Conservation (phyloP, 2,113 vertebrate species). For the Myrmecobius fasciatus region DNA sequence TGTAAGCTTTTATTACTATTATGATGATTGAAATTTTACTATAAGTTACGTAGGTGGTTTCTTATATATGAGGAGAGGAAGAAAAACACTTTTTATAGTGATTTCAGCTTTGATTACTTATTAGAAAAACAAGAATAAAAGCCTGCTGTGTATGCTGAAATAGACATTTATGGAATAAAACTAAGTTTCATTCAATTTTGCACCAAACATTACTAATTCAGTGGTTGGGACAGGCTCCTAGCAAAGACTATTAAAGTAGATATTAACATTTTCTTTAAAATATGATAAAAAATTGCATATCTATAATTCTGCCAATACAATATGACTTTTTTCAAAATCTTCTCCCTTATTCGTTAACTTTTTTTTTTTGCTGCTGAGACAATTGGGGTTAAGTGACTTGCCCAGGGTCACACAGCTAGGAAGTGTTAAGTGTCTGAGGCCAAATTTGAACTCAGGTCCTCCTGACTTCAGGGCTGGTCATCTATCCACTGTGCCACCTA, state of each 20-base stretch:
- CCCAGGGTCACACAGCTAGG: too few species aligned
- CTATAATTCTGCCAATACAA: conserved; percentile 23
- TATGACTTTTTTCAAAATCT: too few species aligned
- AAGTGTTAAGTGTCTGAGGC: too few species aligned
- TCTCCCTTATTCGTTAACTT: too few species aligned
- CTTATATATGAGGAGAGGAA: background rate
- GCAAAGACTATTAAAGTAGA: conserved; percentile 21
- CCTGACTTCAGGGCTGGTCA: too few species aligned
- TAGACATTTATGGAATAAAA: conserved; percentile 39
- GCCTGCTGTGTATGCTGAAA: background rate
- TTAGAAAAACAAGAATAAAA: conserved; percentile 37
- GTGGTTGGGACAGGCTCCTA: background rate
- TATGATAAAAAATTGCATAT: conserved; percentile 36
- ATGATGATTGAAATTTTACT: background rate
- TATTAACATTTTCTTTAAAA: conserved; percentile 49
- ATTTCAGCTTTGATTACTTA: background rate
- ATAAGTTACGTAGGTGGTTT: background rate
- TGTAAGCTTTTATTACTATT: background rate
- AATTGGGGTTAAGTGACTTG: too few species aligned
- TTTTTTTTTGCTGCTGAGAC: too few species aligned
- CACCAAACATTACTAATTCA: conserved; percentile 23
- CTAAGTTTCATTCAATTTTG: conserved; percentile 9
- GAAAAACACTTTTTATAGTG: conserved; percentile 7
- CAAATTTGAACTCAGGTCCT: too few species aligned
- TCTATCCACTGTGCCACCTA: too few species aligned